These are phyloP conservation scores for Catocala nupta DNA, from an alignment of 2,888 invertebrate genomes.

Conservation along the genomic window DNA sequence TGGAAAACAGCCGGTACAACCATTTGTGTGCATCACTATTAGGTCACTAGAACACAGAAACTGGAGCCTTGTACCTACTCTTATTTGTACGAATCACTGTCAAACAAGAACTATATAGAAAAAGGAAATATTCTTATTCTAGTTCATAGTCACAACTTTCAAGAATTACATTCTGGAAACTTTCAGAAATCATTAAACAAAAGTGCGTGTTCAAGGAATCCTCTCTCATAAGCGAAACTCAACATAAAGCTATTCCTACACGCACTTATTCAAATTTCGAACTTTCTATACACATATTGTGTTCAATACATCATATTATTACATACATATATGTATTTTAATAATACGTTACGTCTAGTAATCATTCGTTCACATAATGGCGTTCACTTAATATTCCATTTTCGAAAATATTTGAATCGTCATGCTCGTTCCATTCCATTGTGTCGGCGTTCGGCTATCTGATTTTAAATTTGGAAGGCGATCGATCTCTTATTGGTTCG, in stretches of 20 bases:
- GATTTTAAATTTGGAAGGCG: constrained; percentile 84
- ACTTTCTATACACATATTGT: constrained; percentile 19
- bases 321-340: constrained; percentile 68
- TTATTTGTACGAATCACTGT: neutral
- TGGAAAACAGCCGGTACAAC: constrained; percentile 37
- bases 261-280: constrained; percentile 15
- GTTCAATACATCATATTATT: constrained; percentile 10
- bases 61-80: neutral
- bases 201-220: constrained; percentile 15
- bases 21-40: constrained; percentile 30
- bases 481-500: constrained; percentile 77
- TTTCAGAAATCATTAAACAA: constrained; percentile 16
- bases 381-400: constrained; percentile 86
- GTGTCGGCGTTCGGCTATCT: constrained; percentile 79
- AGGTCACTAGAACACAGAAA: constrained; percentile 2
- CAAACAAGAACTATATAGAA: neutral
- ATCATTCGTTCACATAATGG: constrained; percentile 83
- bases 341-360: constrained; percentile 78
- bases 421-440: constrained; percentile 85
- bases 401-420: constrained; percentile 86
- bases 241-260: constrained; percentile 17
- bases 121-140: neutral
- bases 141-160: constrained; percentile 5
- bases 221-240: constrained; percentile 11
- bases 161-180: constrained; percentile 15